Percentiles rank a stretch among this genome's conserved stretches.
Evolutionary conservation across 2,888 invertebrate genomes (phyloP).

Genomic region (Halictus quadricinctus): DNA sequence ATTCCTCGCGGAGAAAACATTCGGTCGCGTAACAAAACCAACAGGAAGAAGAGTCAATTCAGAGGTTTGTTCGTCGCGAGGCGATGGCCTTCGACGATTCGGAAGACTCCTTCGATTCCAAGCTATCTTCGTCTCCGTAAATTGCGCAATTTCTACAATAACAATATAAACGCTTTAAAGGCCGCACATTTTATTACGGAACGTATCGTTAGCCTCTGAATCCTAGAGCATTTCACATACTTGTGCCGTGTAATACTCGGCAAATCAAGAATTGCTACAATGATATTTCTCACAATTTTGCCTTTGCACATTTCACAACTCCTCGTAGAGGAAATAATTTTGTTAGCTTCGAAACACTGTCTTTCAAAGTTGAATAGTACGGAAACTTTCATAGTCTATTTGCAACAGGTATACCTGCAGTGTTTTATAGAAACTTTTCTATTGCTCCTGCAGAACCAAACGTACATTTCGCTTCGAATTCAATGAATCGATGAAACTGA

Average conservation of each 20-base stretch:
- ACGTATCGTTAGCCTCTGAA: not conserved
- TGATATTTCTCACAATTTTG: not conserved
- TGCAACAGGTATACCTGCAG: not conserved
- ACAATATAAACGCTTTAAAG: not conserved
- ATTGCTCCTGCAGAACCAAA: not conserved
- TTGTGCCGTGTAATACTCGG: too few species aligned
- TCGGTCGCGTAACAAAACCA: constrained; percentile 3
- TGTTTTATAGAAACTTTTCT: not conserved
- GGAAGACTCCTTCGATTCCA: not conserved
- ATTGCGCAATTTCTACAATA: not conserved
- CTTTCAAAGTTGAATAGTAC: not conserved
- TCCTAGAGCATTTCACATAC: too few species aligned
- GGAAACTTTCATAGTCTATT: too few species aligned
- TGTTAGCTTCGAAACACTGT: not conserved
- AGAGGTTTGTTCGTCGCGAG: not conserved
- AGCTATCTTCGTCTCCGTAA: not conserved
- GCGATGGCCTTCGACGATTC: not conserved
- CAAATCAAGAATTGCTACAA: too few species aligned
- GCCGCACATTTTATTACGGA: not conserved
- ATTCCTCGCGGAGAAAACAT: not conserved
- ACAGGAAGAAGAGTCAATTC: not conserved
- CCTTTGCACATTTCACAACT: not conserved
- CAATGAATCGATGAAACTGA: not conserved
- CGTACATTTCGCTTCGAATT: too few species aligned
- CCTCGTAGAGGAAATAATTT: not conserved